phyloP scores from a whole-genome alignment of 2,797 vertebrate genomes.

The Cryptoprocta ferox region DNA sequence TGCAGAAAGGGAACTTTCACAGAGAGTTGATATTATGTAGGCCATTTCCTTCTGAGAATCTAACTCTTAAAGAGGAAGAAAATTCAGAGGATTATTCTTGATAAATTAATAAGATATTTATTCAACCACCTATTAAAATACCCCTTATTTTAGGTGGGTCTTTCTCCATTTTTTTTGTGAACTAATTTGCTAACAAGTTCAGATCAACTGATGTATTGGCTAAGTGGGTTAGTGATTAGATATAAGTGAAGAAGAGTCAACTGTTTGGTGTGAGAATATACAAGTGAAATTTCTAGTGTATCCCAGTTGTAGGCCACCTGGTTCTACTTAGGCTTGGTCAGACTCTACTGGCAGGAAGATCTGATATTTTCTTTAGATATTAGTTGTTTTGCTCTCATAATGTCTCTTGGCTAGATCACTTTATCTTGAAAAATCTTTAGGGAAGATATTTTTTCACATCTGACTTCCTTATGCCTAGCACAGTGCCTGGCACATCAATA shows the following conservation, averaged over 20 bases:
- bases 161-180: background rate
- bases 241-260: background rate
- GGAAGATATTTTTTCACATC: slow-evolving; percentile 18
- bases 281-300: background rate
- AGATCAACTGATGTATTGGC: background rate
- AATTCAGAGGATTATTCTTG: background rate
- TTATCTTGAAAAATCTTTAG: slow-evolving; percentile 33
- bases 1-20: background rate
- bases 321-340: background rate
- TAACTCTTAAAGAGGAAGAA: background rate
- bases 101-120: slow-evolving; percentile 20
- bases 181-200: background rate
- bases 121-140: background rate
- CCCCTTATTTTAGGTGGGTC: background rate
- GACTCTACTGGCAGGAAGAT: background rate
- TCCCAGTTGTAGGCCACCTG: background rate
- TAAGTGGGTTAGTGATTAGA: background rate
- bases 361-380: slow-evolving; percentile 2
- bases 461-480: background rate
- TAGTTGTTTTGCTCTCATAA: background rate
- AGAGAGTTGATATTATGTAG: background rate
- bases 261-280: background rate
- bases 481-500: background rate
- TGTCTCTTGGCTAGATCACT: background rate
- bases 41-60: background rate